A percentile compares a stretch with the other conserved stretches of the same genome.
phyloP scores from a whole-genome alignment of 2,797 vertebrate genomes.

The Odontamblyopus lacepedii region DNA sequence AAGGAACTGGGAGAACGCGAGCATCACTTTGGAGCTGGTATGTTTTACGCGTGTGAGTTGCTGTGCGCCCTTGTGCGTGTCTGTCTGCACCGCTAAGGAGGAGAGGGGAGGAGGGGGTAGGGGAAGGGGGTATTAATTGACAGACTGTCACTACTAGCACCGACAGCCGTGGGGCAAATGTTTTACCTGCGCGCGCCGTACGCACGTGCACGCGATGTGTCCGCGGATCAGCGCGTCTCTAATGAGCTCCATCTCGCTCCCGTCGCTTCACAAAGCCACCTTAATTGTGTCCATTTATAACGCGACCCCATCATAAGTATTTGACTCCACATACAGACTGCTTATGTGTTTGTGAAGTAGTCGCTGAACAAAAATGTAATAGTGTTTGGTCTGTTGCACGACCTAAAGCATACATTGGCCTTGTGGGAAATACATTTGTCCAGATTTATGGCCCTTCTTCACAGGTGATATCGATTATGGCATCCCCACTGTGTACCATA shows the following conservation, averaged over 20 bases:
- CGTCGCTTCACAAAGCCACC: constrained; percentile 51
- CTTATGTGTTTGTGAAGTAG: constrained; percentile 24
- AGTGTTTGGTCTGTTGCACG: constrained; percentile 45
- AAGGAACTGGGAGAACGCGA: background rate
- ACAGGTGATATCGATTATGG: constrained; percentile 62
- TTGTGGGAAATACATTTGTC: constrained; percentile 62
- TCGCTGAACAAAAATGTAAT: constrained; percentile 27
- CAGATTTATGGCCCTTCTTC: constrained; percentile 66
- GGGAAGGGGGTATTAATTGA: constrained; percentile 34
- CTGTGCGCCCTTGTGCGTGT: constrained; percentile 37
- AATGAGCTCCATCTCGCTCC: constrained; percentile 64
- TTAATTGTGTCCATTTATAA: constrained; percentile 73
- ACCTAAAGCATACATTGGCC: constrained; percentile 42
- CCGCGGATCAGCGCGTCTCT: constrained; percentile 57
- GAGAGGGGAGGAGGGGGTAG: constrained; percentile 11
- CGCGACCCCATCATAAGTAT: constrained; percentile 53
- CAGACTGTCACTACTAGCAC: constrained; percentile 51
- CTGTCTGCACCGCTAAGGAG: constrained; percentile 41
- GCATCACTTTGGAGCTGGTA: constrained; percentile 30
- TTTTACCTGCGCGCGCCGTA: constrained; percentile 54
- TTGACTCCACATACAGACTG: constrained; percentile 38
- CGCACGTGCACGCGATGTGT: constrained; percentile 41
- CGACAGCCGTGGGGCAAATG: constrained; percentile 52
- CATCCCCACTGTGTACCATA: constrained; percentile 45
- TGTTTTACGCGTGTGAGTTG: constrained; percentile 53